Base-by-base conservation (phyloP, 2,888 invertebrate species). In the Abrostola tripartita region DNA sequence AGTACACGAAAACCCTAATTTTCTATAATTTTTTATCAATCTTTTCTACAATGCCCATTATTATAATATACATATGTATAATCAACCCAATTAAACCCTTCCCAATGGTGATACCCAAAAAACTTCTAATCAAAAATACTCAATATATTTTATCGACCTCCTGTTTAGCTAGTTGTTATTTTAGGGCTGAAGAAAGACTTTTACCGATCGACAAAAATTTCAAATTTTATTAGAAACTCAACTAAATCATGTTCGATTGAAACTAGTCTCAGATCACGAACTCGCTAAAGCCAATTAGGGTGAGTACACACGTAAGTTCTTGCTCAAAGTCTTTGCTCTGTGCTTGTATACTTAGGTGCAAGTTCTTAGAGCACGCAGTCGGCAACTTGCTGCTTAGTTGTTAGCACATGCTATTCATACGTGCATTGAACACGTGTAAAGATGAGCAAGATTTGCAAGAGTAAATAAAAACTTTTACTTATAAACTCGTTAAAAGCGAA, bases 251-350 rank as follows among this genome's bases (percentile, higher is more conserved):
- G 12, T 56, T 47, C 10, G 5, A 24, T 24, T 1, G 47, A 24
- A 14, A 47, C 47, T 14, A 11, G 37, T 44, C 37, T 24, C 14
- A 11, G 11, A 14, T 12, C 11, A 11, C n/a, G 12, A 60, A 53
- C 44, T 38, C 12, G 37, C 41, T 11, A 37, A 54, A 61, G 53
- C 49, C 54, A 61, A 61, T 61, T 61, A 61, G 40, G 14, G 36
- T 40, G 49, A 53, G 58, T 52, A 49, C 40, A 61, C 49, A 51
- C 41, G 51, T 38, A 41, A 52, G 52, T 47, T 54, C 37, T 49
- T 37, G 49, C 40, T 61, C 7, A 37, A 61, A 54, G 54, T 14
- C 61, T 41, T 40, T 53, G 12, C 35, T 11, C 24, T 11, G 14
- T 49, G 11, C 6, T 14, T 36, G 50, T 37, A 24, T 42, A 50